Percentiles rank a stretch among this genome's conserved stretches.
Conservation (phyloP, 2,113 vertebrate genomes). For the Xiphorhynchus elegans region DNA sequence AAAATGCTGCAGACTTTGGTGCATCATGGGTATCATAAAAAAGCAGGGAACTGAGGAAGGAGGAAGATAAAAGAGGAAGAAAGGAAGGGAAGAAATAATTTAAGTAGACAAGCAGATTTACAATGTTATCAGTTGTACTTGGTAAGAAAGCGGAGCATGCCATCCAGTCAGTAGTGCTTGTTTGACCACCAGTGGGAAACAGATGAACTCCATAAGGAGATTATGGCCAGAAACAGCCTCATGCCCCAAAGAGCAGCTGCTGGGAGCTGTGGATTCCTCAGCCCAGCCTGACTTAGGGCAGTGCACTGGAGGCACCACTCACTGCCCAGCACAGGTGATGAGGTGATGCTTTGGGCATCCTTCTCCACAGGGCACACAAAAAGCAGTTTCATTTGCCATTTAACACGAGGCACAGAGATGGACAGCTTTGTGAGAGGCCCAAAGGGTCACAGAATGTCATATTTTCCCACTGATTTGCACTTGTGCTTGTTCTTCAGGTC, state of each 20-base stretch:
- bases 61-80: background rate
- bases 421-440: background rate
- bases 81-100: background rate
- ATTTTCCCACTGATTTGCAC: background rate
- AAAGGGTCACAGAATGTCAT: background rate
- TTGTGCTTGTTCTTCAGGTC: background rate
- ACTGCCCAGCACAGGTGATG: rapidly evolving
- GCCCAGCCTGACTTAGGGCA: background rate
- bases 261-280: background rate
- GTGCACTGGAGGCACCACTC: background rate
- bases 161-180: background rate
- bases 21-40: background rate
- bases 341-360: background rate
- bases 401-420: background rate
- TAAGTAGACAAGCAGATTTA: background rate
- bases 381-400: background rate
- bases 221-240: background rate
- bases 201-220: background rate
- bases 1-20: background rate
- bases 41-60: background rate
- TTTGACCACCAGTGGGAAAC: background rate
- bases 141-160: rapidly evolving
- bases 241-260: background rate
- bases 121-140: background rate
- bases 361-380: background rate